A percentile compares a stretch with the other conserved stretches of the same genome.
phyloP scores from a whole-genome alignment of 1,140 invertebrate species.

The Hycleus phaleratus region DNA sequence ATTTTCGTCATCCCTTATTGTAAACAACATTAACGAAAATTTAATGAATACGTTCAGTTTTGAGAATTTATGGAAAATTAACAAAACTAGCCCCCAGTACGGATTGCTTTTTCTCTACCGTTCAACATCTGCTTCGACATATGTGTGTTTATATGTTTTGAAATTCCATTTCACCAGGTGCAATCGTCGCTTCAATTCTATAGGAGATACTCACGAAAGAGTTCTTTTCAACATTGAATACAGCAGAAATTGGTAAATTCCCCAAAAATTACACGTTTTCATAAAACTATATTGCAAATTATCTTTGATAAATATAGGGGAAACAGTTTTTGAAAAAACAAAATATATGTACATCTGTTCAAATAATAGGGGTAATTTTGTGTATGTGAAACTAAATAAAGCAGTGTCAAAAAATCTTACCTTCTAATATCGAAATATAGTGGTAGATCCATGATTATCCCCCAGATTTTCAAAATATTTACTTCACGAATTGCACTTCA shows the following conservation, averaged over 20 bases:
- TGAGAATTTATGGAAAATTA: background rate
- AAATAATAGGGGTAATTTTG: too few species aligned
- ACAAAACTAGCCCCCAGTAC: background rate
- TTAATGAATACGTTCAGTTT: too few species aligned
- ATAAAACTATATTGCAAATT: too few species aligned
- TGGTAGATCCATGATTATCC: constrained; percentile 11
- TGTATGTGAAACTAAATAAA: background rate
- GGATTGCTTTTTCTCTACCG: background rate
- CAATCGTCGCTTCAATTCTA: background rate
- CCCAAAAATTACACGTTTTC: too few species aligned
- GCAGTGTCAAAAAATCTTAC: constrained; percentile 8
- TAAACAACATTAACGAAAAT: background rate
- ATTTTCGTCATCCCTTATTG: background rate
- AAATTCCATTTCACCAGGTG: constrained; percentile 2
- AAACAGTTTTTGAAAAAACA: too few species aligned
- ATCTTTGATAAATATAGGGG: too few species aligned
- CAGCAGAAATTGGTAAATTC: too few species aligned
- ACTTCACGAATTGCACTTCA: too few species aligned
- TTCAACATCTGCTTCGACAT: background rate
- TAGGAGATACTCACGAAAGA: too few species aligned
- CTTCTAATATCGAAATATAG: constrained; percentile 19
- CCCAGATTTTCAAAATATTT: too few species aligned
- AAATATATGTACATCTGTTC: too few species aligned
- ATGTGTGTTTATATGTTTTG: background rate
- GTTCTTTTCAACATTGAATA: too few species aligned